Evolutionary conservation across 1,140 invertebrate genomes (phyloP).

Genomic region (Leptinotarsa undecemlineata): DNA sequence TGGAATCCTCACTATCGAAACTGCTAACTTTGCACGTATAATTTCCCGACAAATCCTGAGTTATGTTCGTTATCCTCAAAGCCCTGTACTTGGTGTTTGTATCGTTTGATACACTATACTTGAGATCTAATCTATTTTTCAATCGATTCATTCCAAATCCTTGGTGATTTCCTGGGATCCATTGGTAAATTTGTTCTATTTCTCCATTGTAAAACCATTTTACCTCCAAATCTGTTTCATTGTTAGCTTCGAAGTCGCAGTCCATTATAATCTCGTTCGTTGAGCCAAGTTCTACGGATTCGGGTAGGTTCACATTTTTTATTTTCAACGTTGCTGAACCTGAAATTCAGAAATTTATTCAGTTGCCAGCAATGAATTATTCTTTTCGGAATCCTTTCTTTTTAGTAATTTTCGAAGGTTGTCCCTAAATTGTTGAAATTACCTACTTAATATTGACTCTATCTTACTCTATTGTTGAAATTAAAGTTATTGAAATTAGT

Average conservation of each 20-base stretch:
- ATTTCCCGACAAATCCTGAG: conserved; percentile 42
- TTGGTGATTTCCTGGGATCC: conserved; percentile 36
- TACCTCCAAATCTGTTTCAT: conserved; percentile 38
- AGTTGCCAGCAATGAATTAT: too few relatives aligned
- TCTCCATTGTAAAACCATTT: conserved; percentile 49
- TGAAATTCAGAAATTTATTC: background rate
- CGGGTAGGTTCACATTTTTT: conserved; percentile 41
- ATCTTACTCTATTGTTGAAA: too few relatives aligned
- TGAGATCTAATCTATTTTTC: conserved; percentile 41
- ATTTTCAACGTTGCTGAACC: conserved; percentile 35
- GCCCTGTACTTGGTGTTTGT: conserved; percentile 41
- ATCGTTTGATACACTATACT: conserved; percentile 40
- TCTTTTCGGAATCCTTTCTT: too few relatives aligned
- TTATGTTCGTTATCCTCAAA: conserved; percentile 41
- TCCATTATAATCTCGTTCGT: conserved; percentile 41
- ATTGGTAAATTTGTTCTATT: conserved; percentile 46
- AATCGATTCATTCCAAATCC: conserved; percentile 33
- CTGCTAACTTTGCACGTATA: conserved; percentile 48
- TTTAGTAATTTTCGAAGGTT: too few relatives aligned
- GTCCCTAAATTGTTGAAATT: background rate
- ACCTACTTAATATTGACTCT: background rate
- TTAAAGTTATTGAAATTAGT: too few relatives aligned
- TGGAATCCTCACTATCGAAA: conserved; percentile 29
- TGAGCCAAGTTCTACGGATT: conserved; percentile 34
- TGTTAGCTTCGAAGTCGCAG: conserved; percentile 42